Base-by-base conservation (phyloP, 2,888 invertebrate species). In the Drosophila borealis region DNA sequence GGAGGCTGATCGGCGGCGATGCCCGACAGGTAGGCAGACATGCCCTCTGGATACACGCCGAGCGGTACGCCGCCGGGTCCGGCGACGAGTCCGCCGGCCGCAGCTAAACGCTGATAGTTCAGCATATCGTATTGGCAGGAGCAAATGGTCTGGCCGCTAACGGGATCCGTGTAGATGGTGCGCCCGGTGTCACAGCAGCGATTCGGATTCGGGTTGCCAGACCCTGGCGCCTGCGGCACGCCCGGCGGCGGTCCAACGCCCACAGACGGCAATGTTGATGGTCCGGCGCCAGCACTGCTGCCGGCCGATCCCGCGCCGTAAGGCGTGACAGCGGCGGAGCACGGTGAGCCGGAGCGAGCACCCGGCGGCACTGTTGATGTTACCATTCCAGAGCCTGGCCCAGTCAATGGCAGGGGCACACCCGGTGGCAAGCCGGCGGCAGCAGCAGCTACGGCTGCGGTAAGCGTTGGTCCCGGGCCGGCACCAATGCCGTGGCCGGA, bases 141-240 rank as follows among this genome's bases (percentile, higher is more conserved):
- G 93, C 97, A 97, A 75, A 97, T 95, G 62, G 96, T 96, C 93
- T 97, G 97, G 60, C 97, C 97, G 81, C 97, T 96, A 82, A 97
- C 94, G 46, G 97, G 97, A 93, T 97, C 97, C 91, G 97, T 97
- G 93, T 97, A 97, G 92, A 98, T 95, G 76, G 97, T 96, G 89
- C 98, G 95, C 80, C 98, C 98, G 79, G 97, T 97, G 94, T 98
- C 97, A 93, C 98, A 97, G 94, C 98, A 97, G 88, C 97, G 91
- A 66, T 81, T 90, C 4, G 87, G 76, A 45, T 82, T 78, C 0
- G 75, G 33, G 72, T 94, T 93, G 79, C 91, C 83, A 71, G 69
- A 21, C 0, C 88, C 80, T 63, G 93, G 88, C 68, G 94, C 93
- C 62, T 94, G 92, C 68, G 94, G 93, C 60, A 93, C 92, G 48